Percentiles rank a stretch among this genome's conserved stretches.
Evolutionary conservation across 2,797 vertebrate genomes (phyloP).

Genomic region (Girardinus metallicus): DNA sequence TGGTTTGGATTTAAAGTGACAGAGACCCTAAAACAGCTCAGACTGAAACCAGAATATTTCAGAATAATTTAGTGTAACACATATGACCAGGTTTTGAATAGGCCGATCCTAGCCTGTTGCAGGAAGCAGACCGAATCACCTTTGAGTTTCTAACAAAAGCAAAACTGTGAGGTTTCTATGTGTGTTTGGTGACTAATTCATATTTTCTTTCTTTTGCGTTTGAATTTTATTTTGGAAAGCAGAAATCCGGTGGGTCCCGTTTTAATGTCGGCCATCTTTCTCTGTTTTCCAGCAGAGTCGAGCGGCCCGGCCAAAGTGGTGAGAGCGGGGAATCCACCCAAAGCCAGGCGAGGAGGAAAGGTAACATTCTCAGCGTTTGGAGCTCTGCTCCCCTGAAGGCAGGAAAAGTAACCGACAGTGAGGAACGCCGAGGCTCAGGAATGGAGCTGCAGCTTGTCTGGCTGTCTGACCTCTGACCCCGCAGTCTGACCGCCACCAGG

Average conservation of each 20-base stretch:
- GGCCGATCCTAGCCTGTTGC: too few relatives aligned
- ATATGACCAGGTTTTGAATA: too few relatives aligned
- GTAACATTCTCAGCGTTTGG: constrained; percentile 65
- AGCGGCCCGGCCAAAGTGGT: constrained; percentile 93
- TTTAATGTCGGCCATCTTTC: constrained; percentile 22
- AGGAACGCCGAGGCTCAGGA: background rate
- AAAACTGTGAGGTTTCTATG: background rate
- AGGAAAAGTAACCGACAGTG: background rate
- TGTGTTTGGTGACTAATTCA: background rate
- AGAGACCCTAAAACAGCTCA: too few relatives aligned
- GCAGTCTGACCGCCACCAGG: too few relatives aligned
- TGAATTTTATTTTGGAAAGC: background rate
- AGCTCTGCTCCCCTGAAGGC: background rate
- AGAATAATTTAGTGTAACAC: too few relatives aligned
- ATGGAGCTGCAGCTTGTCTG: background rate
- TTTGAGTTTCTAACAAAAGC: background rate
- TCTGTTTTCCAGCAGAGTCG: constrained; percentile 81
- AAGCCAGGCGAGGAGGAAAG: constrained; percentile 92
- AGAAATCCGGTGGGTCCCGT: background rate
- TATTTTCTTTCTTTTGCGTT: background rate
- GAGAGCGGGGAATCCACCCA: constrained; percentile 88
- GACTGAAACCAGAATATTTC: too few relatives aligned
- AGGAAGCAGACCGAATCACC: too few relatives aligned
- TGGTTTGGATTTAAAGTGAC: too few relatives aligned
- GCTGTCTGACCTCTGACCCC: too few relatives aligned